Percentiles rank a stretch among this genome's conserved stretches.
Evolutionary conservation across 2,888 invertebrate genomes (phyloP).

Genomic region (Chloroclysta siterata): DNA sequence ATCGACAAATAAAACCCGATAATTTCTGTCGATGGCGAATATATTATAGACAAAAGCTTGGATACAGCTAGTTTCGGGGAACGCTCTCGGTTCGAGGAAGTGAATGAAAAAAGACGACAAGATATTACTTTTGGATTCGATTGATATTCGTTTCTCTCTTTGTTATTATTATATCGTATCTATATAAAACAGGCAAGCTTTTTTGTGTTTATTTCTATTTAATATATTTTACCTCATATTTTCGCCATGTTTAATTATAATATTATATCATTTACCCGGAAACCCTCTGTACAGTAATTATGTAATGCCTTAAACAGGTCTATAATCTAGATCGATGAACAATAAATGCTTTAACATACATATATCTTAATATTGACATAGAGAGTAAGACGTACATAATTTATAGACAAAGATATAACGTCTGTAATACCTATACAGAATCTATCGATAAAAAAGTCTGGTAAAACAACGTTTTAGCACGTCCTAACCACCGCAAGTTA

Average conservation of each 20-base stretch:
- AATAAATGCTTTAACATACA: too few relatives aligned
- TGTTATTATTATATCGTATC: not conserved
- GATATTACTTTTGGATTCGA: not conserved
- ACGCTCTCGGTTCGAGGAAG: constrained; percentile 28
- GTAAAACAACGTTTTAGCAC: constrained; percentile 24
- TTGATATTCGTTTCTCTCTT: not conserved
- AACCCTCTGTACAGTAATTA: too few relatives aligned
- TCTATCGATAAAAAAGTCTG: constrained; percentile 41
- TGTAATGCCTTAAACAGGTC: too few relatives aligned
- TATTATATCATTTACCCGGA: too few relatives aligned
- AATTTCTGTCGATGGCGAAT: not conserved
- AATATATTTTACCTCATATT: too few relatives aligned
- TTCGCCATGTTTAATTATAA: too few relatives aligned
- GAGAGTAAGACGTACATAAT: not conserved
- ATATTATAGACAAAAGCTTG: constrained; percentile 9
- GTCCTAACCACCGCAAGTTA: constrained; percentile 56
- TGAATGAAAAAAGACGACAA: constrained; percentile 23
- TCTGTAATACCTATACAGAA: too few relatives aligned
- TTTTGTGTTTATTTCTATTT: not conserved
- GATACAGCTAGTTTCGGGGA: constrained; percentile 26
- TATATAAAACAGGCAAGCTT: too few relatives aligned
- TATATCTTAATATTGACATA: too few relatives aligned
- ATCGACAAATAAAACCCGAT: constrained; percentile 24
- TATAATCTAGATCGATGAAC: too few relatives aligned
- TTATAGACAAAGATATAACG: too few relatives aligned